Conservation (phyloP, 1,140 invertebrate genomes). For the Panagrolaimus sp. region DNA sequence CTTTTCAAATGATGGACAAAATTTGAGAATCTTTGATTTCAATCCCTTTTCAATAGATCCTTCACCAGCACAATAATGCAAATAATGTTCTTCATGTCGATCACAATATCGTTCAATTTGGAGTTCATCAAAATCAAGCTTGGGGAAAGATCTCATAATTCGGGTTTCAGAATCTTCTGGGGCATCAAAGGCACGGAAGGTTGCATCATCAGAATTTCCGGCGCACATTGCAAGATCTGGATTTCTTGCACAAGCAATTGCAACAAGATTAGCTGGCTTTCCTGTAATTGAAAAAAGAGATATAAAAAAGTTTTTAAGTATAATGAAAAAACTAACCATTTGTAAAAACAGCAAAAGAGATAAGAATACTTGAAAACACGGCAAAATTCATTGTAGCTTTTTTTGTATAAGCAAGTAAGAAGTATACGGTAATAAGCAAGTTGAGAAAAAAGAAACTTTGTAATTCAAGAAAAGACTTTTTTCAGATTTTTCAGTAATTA, state of each 20-base stretch:
- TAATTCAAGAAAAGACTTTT: not conserved
- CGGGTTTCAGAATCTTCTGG: not conserved
- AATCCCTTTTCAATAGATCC: conserved; percentile 15
- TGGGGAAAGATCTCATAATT: conserved; percentile 13
- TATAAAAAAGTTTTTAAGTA: not conserved
- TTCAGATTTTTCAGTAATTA: not conserved
- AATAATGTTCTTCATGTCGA: conserved; percentile 26
- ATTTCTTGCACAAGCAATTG: conserved; percentile 5
- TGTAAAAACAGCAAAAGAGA: not conserved
- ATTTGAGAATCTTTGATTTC: conserved; percentile 35
- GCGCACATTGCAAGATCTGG: conserved; percentile 14
- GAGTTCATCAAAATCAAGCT: conserved; percentile 15
- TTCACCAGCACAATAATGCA: conserved; percentile 29
- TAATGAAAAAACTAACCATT: not conserved
- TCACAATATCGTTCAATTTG: conserved; percentile 22
- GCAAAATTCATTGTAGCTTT: conserved; percentile 1
- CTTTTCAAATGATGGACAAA: conserved; percentile 40
- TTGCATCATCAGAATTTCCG: not conserved
- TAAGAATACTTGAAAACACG: conserved; percentile 1
- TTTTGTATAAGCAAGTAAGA: not conserved
- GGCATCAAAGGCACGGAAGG: conserved; percentile 15
- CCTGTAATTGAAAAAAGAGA: not conserved
- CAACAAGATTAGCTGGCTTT: conserved; percentile 7
- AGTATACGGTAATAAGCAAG: not conserved
- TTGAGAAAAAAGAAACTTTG: not conserved